Evolutionary conservation across 92 coral and sea anemone genomes (phyloP), one percentile per base, ranked within the genome.

Genomic region (Zoanthus gigantus): DNA sequence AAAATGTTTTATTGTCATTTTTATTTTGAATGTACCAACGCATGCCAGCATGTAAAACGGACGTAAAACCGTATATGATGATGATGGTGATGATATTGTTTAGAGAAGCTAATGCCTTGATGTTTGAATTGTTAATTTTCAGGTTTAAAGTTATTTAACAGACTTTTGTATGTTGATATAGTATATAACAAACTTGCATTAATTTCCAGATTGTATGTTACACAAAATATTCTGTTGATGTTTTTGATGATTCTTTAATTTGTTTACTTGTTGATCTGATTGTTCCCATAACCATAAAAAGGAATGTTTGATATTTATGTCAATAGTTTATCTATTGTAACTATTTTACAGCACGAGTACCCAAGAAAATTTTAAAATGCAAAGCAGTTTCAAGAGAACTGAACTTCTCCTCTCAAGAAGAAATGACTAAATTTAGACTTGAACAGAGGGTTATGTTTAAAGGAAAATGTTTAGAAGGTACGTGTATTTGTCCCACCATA

Each of bases 381-480:
- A 97, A 95, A 92, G 99, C 99, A 44, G 99, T 97, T 18, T 97
- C 99, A 8, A 91, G 99, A 80, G 99, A 97, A 46, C 89, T 97
- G 8, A 97, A 97, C 88, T 97, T 97, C 78, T 97, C 99, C 8
- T 97, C 99, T 11, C 91, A 90, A 80, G 95, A 97, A 90, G 99
- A 97, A 92, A 97, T 97, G 99, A 95, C 94, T 45, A 93, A 95
- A 90, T 97, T 97, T 90, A 88, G 99, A 95, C 88, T 97, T 86
- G 99, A 97, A 84, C 99, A 97, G 82, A 95, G 91, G 82, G 99
- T 97, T 71, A 66, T 97, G 94, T 97, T 97, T 74, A 97, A 97
- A 84, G 99, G 99, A 69, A 97, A 97, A 76, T 97, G 99, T 82
- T 90, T 97, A 90, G 99, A 97, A 95, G 99, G 99, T 94, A 78